Percentiles rank a stretch among this genome's conserved stretches.
Evolutionary conservation across 2,797 vertebrate species (phyloP).

Genomic region (Thripadectes ignobilis): DNA sequence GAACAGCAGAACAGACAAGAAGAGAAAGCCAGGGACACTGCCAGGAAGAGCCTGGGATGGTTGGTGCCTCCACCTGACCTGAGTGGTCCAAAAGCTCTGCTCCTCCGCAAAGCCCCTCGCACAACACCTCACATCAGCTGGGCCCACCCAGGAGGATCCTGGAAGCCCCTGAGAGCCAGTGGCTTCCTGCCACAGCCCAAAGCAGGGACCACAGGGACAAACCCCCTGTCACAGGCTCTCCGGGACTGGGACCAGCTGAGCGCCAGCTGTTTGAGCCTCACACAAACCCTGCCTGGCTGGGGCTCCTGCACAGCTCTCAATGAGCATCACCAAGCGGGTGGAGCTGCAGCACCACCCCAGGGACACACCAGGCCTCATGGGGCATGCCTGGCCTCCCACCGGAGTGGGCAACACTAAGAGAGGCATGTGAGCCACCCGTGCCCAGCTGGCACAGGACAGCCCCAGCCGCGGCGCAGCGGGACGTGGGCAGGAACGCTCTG

Average conservation of each 20-base stretch:
- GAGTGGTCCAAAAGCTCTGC: neutral
- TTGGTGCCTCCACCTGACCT: neutral
- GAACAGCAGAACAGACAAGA: slow-evolving; percentile 41
- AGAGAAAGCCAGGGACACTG: slow-evolving; percentile 35
- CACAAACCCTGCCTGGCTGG: neutral
- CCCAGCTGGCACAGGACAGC: neutral
- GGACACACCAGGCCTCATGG: neutral
- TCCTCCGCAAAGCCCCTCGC: neutral
- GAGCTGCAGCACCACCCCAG: neutral
- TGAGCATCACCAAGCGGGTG: rapidly evolving
- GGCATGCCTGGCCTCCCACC: neutral
- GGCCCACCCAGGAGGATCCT: neutral
- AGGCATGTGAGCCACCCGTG: neutral
- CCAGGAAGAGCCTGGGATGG: neutral
- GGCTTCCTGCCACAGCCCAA: neutral
- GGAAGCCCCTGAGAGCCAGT: neutral
- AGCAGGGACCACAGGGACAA: neutral
- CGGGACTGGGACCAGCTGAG: neutral
- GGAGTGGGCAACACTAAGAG: neutral
- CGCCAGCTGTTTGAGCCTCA: neutral
- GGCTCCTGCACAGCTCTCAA: neutral
- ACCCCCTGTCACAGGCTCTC: neutral
- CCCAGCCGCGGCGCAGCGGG: neutral
- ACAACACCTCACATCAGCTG: neutral
- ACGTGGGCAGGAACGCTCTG: neutral